Evolutionary conservation across 2,113 vertebrate genomes (phyloP).

Genomic region (Mionectes macconnelli): DNA sequence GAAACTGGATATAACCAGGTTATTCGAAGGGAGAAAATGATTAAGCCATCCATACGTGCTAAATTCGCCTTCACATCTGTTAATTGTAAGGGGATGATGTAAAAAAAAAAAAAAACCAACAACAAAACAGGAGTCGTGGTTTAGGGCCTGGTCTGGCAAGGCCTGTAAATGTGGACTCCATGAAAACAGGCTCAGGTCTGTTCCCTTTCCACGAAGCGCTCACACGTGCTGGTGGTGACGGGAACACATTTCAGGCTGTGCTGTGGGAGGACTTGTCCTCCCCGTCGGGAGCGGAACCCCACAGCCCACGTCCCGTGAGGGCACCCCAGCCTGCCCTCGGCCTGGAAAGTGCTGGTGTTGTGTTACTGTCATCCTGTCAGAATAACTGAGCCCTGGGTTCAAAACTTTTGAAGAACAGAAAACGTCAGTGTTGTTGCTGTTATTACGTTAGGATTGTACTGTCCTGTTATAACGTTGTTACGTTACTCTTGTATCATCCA

Average conservation of each 20-base stretch:
- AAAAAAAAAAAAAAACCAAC: not conserved
- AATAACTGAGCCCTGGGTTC: not conserved
- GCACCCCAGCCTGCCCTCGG: not conserved
- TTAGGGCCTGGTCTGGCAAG: not conserved
- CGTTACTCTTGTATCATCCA: not conserved
- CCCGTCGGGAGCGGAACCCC: fast-evolving
- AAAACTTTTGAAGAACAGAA: not conserved
- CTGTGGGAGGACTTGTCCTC: fast-evolving
- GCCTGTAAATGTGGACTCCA: not conserved
- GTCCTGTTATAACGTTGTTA: not conserved
- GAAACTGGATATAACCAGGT: slow-evolving; percentile 39
- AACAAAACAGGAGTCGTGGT: not conserved
- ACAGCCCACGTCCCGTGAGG: fast-evolving
- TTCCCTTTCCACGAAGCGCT: not conserved
- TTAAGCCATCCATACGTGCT: not conserved
- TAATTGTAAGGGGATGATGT: not conserved
- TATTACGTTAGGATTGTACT: not conserved
- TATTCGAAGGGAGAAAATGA: not conserved
- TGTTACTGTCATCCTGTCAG: not conserved
- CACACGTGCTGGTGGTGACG: not conserved
- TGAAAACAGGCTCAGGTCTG: not conserved
- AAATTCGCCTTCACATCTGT: slow-evolving; percentile 14
- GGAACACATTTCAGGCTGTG: not conserved
- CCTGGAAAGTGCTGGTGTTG: fast-evolving
- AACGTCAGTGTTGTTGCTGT: not conserved